phyloP scores from a whole-genome alignment of 2,113 vertebrate genomes.

The Nothobranchius kuhntae region DNA sequence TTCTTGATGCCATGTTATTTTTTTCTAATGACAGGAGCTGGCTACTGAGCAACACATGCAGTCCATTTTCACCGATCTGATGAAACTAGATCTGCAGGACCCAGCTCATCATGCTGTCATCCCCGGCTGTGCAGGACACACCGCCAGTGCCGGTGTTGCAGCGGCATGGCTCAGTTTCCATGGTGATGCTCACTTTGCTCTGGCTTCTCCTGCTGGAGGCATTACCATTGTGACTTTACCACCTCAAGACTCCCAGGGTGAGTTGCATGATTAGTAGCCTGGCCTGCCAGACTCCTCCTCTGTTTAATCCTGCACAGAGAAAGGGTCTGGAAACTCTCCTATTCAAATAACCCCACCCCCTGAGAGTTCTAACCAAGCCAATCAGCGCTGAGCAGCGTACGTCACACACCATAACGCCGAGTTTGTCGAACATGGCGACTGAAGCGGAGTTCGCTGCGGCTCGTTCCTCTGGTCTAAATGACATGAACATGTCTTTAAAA shows the following conservation, averaged over 20 bases:
- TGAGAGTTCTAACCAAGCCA: too few relatives aligned
- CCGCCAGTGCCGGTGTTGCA: constrained; percentile 65
- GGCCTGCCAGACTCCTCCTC: too few relatives aligned
- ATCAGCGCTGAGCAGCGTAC: too few relatives aligned
- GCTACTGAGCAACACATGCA: constrained; percentile 90
- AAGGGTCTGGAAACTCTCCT: too few relatives aligned
- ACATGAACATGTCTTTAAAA: too few relatives aligned
- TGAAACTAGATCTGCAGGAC: constrained; percentile 87
- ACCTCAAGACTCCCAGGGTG: constrained; percentile 82
- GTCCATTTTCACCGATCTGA: constrained; percentile 90
- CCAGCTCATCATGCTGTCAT: constrained; percentile 81
- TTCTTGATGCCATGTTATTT: background rate
- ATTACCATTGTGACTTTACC: constrained; percentile 89
- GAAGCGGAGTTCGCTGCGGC: too few relatives aligned
- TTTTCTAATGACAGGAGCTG: constrained; percentile 81
- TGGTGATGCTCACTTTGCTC: constrained; percentile 88
- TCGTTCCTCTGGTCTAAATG: too few relatives aligned
- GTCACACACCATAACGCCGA: too few relatives aligned
- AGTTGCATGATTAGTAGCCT: background rate
- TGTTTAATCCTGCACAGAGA: too few relatives aligned
- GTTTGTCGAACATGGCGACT: too few relatives aligned
- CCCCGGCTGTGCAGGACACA: constrained; percentile 71
- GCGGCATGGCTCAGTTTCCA: constrained; percentile 86
- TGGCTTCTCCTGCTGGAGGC: constrained; percentile 85
- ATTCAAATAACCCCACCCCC: too few relatives aligned